These are phyloP conservation scores for Diorhabda elongata DNA, from an alignment of 1,140 invertebrate species.

Conservation along the genomic window DNA sequence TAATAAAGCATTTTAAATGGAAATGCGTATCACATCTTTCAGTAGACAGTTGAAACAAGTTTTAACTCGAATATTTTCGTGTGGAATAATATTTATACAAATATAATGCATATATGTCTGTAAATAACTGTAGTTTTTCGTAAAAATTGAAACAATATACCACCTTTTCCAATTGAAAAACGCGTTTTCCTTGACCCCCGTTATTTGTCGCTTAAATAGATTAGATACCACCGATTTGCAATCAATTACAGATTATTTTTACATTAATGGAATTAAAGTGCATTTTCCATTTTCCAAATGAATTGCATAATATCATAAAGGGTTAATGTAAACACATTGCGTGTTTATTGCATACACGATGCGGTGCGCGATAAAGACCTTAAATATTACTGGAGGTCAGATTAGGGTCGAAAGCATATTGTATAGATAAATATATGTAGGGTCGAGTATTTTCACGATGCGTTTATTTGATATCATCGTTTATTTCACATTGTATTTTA, in stretches of 20 bases:
- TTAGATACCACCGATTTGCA: conserved; percentile 15
- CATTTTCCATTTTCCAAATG: conserved; percentile 27
- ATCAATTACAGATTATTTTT: conserved; percentile 18
- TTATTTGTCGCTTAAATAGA: background rate
- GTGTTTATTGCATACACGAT: conserved; percentile 23
- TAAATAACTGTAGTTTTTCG: too few relatives aligned
- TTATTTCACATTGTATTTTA: too few relatives aligned
- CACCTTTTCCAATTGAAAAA: too few relatives aligned
- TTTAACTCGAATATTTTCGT: too few relatives aligned
- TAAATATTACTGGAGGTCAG: conserved; percentile 28
- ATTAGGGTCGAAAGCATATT: conserved; percentile 23
- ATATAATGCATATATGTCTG: too few relatives aligned
- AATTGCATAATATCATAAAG: conserved; percentile 27
- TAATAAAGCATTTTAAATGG: too few relatives aligned
- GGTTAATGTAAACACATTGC: conserved; percentile 26
- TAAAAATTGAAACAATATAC: too few relatives aligned
- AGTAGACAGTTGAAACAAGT: too few relatives aligned
- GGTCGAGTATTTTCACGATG: conserved; percentile 14
- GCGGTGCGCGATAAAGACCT: conserved; percentile 19
- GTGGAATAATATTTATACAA: too few relatives aligned
- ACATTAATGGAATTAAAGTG: conserved; percentile 23
- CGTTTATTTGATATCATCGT: background rate
- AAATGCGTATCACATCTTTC: too few relatives aligned
- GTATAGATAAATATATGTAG: conserved; percentile 3
- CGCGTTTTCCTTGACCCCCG: too few relatives aligned